Evolutionary conservation across 2,113 vertebrate genomes (phyloP), one percentile per base, ranked within the genome.

Genomic region (Cardinalis cardinalis): DNA sequence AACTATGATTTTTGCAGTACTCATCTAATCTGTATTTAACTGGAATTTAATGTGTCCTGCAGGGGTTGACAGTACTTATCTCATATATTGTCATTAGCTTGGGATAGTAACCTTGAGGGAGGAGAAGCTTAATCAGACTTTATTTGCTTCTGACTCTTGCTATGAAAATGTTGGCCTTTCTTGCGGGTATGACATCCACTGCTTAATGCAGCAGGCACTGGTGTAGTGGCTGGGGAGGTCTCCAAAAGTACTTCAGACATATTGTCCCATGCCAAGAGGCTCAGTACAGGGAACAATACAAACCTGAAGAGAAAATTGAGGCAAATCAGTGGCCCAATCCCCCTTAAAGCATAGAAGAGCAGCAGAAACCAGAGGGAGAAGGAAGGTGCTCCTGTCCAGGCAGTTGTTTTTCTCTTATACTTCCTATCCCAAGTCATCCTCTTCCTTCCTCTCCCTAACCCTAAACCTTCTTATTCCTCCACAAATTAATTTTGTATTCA

Each of bases 81-180:
- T 87, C 64, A 25, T 85, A 53, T 56, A 76, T 86, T 83, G 44
- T 84, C 60, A 75, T 87, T 96, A 92, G 12, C 18, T 68, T 63
- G 61, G 81, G 53, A 64, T 5, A 41, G 61, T 79, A 86, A 88
- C 94, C 87, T 94, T 92, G 80, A 88, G 80, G 84, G 80, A 88
- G 49, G 79, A 94, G 61, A 79, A 86, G n/a, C 58, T 76, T 89
- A 83, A 91, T 76, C 65, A 59, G 71, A 53, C 55, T 91, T 82
- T 41, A 89, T 91, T 79, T 91, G 36, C 64, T 79, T 85, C 82
- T 72, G 34, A 72, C 60, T 77, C 59, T 76, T 85, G 36, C 63
- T 53, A 13, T 49, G 59, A 85, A 79, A 91, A 82, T 29, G 38
- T 93, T 93, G 41, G 32, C 51, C 44, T 58, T 87, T 74, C 70